Evolutionary conservation across 1,140 invertebrate species (phyloP).

Genomic region (Lordiphosa collinella): DNA sequence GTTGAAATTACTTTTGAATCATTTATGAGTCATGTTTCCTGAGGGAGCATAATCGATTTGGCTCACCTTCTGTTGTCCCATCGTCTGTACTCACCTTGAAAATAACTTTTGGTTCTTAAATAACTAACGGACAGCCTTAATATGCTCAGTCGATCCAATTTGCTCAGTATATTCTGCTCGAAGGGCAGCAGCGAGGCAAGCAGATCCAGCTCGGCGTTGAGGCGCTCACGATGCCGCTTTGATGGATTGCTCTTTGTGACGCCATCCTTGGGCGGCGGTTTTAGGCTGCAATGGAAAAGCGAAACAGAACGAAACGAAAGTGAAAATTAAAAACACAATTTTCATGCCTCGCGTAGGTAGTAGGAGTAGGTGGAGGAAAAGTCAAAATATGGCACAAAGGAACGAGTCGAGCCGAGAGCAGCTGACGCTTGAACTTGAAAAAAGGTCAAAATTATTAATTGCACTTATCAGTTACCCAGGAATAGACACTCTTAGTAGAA

Average conservation of each 20-base stretch:
- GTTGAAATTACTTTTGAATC: slow-evolving; percentile 77
- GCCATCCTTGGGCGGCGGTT: slow-evolving; percentile 96
- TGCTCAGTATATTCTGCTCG: slow-evolving; percentile 98
- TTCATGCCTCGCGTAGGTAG: slow-evolving; percentile 50
- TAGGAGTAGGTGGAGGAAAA: slow-evolving; percentile 15
- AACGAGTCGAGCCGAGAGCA: slow-evolving; percentile 1
- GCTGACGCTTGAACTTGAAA: slow-evolving; percentile 47
- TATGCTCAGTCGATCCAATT: slow-evolving; percentile 98
- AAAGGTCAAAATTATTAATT: slow-evolving; percentile 75
- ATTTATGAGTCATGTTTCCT: slow-evolving; percentile 72
- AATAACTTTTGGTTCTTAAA: slow-evolving; percentile 98
- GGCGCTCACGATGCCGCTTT: slow-evolving; percentile 97
- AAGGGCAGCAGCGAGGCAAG: slow-evolving; percentile 98
- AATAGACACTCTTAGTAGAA: neutral
- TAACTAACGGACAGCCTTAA: slow-evolving; percentile 98
- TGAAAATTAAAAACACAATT: slow-evolving; percentile 45
- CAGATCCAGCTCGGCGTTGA: slow-evolving; percentile 98
- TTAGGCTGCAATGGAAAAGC: slow-evolving; percentile 87
- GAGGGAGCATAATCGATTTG: slow-evolving; percentile 64
- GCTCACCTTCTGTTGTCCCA: slow-evolving; percentile 10
- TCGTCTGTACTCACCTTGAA: slow-evolving; percentile 90
- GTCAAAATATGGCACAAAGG: slow-evolving; percentile 31
- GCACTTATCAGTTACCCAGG: slow-evolving; percentile 64
- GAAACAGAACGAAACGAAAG: slow-evolving; percentile 1
- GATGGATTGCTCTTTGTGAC: slow-evolving; percentile 99